Evolutionary conservation across 2,888 invertebrate species (phyloP).

Genomic region (Pachymerium ferrugineum): DNA sequence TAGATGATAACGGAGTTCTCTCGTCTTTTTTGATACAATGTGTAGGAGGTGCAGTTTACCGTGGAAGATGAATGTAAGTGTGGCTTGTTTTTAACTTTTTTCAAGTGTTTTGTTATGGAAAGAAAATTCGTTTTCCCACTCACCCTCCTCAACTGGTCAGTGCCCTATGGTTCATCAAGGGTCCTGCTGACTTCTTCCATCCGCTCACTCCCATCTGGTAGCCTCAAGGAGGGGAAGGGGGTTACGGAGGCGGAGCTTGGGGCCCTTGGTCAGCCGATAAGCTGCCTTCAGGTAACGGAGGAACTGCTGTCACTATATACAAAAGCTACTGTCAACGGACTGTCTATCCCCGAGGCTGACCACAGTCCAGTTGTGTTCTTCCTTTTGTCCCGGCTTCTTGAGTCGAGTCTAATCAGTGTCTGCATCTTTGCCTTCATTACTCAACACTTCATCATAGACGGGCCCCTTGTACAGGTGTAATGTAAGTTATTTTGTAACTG

Average conservation of each 20-base stretch:
- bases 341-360: not conserved
- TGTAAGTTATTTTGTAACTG: no score
- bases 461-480: not conserved
- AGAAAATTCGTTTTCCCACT: no score
- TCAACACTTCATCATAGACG: not conserved
- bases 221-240: not conserved
- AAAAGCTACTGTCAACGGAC: constrained; percentile 13
- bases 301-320: not conserved
- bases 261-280: constrained; percentile 4
- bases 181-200: constrained; percentile 4
- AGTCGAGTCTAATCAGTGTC: not conserved
- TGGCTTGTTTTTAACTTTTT: not conserved
- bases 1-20: not conserved
- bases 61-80: not conserved
- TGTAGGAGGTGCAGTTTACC: not conserved
- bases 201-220: not conserved
- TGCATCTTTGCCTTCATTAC: constrained; percentile 8
- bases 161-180: not conserved
- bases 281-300: constrained; percentile 9
- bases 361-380: not conserved
- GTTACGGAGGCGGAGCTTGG: not conserved
- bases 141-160: not conserved
- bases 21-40: not conserved
- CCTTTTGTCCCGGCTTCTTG: not conserved
- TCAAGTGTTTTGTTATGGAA: not conserved